Evolutionary conservation across 2,113 vertebrate genomes (phyloP).

Genomic region (Camelus dromedarius): DNA sequence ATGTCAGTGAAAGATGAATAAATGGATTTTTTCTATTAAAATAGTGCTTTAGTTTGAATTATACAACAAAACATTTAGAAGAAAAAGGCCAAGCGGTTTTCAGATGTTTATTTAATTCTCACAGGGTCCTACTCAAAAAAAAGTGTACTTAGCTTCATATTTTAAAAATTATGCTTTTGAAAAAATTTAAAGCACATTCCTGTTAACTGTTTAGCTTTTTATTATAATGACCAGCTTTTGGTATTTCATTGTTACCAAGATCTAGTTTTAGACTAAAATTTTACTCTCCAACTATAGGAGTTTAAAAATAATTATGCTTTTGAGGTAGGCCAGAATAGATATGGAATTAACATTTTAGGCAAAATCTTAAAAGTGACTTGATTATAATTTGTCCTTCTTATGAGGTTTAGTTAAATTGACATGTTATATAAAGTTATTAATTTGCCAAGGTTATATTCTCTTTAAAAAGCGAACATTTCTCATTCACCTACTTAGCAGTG

Average conservation of each 20-base stretch:
- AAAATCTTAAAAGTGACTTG: slow-evolving; percentile 33
- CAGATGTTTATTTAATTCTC: slow-evolving; percentile 12
- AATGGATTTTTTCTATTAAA: slow-evolving; percentile 33
- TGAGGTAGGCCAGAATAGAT: neutral
- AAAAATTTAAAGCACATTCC: slow-evolving; percentile 26
- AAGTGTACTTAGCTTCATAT: neutral
- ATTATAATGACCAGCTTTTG: slow-evolving; percentile 55
- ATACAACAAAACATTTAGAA: neutral
- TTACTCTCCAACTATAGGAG: neutral
- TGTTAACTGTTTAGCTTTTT: slow-evolving; percentile 21
- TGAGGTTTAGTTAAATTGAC: neutral
- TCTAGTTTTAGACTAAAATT: slow-evolving; percentile 68
- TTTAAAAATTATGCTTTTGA: slow-evolving; percentile 22
- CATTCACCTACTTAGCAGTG: neutral
- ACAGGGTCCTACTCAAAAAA: neutral
- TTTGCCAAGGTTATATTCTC: slow-evolving; percentile 29
- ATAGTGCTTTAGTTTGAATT: neutral
- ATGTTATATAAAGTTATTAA: slow-evolving; percentile 37
- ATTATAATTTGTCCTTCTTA: slow-evolving; percentile 41
- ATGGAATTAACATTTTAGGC: slow-evolving; percentile 28
- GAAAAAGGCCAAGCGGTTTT: neutral
- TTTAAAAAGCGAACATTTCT: slow-evolving; percentile 31
- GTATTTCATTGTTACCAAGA: slow-evolving; percentile 13
- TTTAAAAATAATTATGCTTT: slow-evolving; percentile 16
- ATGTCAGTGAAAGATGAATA: slow-evolving; percentile 25